Evolutionary conservation across 2,888 invertebrate species (phyloP).

Genomic region (Epiblema foenella): DNA sequence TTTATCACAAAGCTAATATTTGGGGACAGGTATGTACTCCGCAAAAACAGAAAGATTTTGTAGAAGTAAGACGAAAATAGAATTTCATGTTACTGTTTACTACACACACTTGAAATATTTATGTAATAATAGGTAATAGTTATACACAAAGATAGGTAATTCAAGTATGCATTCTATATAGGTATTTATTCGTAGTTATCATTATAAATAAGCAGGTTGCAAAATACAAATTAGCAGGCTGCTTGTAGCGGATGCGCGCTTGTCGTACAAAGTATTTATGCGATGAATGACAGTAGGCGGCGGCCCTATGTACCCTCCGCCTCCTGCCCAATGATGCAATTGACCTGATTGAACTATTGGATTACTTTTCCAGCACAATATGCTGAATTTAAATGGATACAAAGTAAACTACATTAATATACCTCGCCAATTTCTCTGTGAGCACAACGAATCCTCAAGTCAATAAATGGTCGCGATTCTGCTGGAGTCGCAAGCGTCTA

Average conservation of each 20-base stretch:
- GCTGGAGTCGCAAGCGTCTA: too few relatives aligned
- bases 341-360: conserved; percentile 61
- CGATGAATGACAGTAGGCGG: conserved; percentile 55
- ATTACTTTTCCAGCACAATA: neutral
- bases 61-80: too few relatives aligned
- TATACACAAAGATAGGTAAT: neutral
- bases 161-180: neutral
- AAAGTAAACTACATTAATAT: too few relatives aligned
- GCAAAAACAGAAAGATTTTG: conserved; percentile 57
- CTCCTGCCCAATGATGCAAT: conserved; percentile 64
- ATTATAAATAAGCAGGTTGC: neutral
- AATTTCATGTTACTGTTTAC: neutral
- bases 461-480: too few relatives aligned
- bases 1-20: conserved; percentile 62
- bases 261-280: conserved; percentile 44
- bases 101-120: neutral
- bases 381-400: neutral
- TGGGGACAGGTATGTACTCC: conserved; percentile 58
- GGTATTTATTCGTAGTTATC: neutral
- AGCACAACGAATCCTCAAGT: too few relatives aligned
- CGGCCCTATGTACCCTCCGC: conserved; percentile 56
- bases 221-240: conserved; percentile 20
- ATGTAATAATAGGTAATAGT: neutral
- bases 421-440: too few relatives aligned
- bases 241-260: conserved; percentile 48